Conservation (phyloP, 2,113 vertebrate genomes). For the Hippocampus guttulatus region DNA sequence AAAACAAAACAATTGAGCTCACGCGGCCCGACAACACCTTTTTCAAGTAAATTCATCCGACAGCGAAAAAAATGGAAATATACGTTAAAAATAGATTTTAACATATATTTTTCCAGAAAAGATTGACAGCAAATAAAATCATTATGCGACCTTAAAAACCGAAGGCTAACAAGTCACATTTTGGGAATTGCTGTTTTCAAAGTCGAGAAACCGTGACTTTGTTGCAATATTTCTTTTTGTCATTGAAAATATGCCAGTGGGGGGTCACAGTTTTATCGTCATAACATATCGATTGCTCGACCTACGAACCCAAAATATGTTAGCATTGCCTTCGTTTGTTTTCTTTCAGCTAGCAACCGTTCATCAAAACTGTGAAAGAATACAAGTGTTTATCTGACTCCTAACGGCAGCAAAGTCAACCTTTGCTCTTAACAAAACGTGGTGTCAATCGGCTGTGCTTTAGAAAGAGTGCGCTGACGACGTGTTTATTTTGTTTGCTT, state of each 20-base stretch:
- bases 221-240: background rate
- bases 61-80: background rate
- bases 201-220: background rate
- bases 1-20: constrained; percentile 75
- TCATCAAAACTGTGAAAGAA: constrained; percentile 6
- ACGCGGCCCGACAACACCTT: constrained; percentile 46
- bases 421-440: background rate
- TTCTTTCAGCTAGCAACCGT: constrained; percentile 18
- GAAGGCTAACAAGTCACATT: background rate
- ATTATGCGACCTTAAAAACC: background rate
- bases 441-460: background rate
- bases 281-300: background rate
- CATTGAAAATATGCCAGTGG: background rate
- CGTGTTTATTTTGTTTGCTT: background rate
- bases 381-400: background rate
- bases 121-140: background rate
- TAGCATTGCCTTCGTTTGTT: constrained; percentile 31
- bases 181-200: background rate
- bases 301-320: background rate
- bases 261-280: background rate
- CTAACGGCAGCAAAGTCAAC: background rate
- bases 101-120: background rate
- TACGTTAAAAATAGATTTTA: background rate
- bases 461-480: background rate
- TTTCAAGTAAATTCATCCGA: constrained; percentile 46